Conservation (phyloP, 2,113 vertebrate species). For the Sceloporus tristichus region DNA sequence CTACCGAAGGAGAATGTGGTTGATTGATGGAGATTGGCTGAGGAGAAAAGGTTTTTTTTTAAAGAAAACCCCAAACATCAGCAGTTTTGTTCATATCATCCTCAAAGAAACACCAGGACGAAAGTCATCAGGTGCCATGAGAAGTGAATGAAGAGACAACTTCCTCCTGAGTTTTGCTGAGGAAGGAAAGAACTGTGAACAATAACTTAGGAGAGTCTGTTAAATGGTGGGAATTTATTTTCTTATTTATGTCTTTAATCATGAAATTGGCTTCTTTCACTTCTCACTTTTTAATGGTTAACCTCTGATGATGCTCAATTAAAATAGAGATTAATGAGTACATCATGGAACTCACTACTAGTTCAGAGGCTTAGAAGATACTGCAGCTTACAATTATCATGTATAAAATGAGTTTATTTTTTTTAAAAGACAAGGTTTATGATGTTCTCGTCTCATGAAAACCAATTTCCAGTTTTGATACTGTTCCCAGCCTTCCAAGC, state of each 20-base stretch:
- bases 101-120: conserved; percentile 45
- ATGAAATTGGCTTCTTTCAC: neutral
- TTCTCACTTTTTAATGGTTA: neutral
- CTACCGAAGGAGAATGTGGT: conserved; percentile 27
- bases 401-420: neutral
- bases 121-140: conserved; percentile 34
- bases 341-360: neutral
- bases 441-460: conserved; percentile 3
- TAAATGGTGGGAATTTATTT: conserved; percentile 23
- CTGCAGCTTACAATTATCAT: neutral
- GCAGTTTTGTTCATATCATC: conserved; percentile 51
- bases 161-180: conserved; percentile 37
- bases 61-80: conserved; percentile 10
- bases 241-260: neutral
- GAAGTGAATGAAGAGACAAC: conserved; percentile 39
- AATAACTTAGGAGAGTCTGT: conserved; percentile 26
- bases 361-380: neutral
- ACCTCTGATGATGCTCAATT: neutral
- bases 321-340: neutral
- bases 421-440: neutral
- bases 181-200: conserved; percentile 38
- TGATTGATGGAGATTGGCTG: conserved; percentile 28
- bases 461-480: conserved; percentile 18
- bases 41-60: conserved; percentile 38
- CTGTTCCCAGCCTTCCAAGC: neutral